These are phyloP conservation scores for Bhutanitis thaidina DNA, from an alignment of 2,888 invertebrate species.

Conservation along the genomic window DNA sequence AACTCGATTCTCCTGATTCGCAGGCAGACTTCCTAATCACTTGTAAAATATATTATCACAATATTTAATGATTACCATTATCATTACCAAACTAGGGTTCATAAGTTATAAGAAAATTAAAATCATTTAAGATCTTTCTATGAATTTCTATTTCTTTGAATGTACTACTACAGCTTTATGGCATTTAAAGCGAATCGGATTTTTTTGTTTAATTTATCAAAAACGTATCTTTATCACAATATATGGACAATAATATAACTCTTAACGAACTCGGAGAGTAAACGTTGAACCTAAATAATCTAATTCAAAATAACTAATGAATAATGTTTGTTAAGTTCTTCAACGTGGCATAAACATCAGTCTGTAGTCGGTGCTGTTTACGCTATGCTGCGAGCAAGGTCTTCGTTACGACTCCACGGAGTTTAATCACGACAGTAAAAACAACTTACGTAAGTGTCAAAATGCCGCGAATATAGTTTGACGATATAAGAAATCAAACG, in stretches of 20 bases:
- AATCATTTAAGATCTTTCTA: too few species aligned
- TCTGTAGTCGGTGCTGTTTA: neutral
- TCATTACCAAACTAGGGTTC: too few species aligned
- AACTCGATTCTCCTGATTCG: too few species aligned
- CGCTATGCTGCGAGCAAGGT: conserved; percentile 20
- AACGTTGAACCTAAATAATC: conserved; percentile 13
- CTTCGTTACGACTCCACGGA: conserved; percentile 29
- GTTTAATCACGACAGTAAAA: conserved; percentile 42
- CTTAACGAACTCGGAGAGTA: neutral
- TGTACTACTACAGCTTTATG: too few species aligned
- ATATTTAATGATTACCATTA: too few species aligned
- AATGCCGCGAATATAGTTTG: conserved; percentile 26
- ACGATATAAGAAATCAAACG: neutral
- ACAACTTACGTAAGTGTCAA: conserved; percentile 59
- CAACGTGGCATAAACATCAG: neutral
- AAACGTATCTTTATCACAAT: too few species aligned
- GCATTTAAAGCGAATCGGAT: too few species aligned
- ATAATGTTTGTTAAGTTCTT: conserved; percentile 7
- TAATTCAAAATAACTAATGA: conserved; percentile 8
- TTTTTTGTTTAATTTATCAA: too few species aligned
- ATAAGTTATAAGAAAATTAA: too few species aligned
- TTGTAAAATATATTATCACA: too few species aligned
- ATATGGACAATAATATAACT: neutral
- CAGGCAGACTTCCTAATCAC: too few species aligned
- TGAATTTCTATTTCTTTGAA: too few species aligned